A percentile compares a stretch with the other conserved stretches of the same genome.
phyloP scores from a whole-genome alignment of 2,797 vertebrate genomes.

The Cyclura pinguis region DNA sequence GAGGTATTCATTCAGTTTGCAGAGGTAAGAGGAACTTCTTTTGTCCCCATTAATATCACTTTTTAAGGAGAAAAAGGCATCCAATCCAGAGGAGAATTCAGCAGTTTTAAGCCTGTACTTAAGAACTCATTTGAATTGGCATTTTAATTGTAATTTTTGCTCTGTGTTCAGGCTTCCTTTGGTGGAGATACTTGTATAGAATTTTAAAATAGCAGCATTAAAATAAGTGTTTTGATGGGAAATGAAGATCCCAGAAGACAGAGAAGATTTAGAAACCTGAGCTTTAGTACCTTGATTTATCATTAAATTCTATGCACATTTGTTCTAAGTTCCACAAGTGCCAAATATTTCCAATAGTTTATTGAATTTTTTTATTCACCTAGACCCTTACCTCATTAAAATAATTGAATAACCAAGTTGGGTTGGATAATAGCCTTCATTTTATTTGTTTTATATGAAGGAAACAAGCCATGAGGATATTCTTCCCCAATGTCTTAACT shows the following conservation, averaged over 20 bases:
- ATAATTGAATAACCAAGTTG: not conserved
- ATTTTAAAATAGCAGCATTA: not conserved
- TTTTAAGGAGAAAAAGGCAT: not conserved
- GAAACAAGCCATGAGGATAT: conserved; percentile 92
- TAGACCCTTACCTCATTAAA: not conserved
- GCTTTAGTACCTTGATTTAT: not conserved
- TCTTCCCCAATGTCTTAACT: conserved; percentile 89
- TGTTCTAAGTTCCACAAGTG: not conserved
- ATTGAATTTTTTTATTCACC: not conserved
- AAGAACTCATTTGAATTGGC: too few species aligned
- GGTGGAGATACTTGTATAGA: not conserved
- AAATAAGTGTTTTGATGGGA: not conserved
- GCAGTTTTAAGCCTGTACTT: not conserved
- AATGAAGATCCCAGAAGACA: not conserved
- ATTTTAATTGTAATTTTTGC: not conserved
- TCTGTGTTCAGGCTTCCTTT: not conserved
- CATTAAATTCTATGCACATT: not conserved
- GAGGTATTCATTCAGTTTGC: conserved; percentile 94
- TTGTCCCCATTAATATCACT: not conserved
- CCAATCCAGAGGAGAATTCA: not conserved
- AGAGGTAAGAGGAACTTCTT: conserved; percentile 81
- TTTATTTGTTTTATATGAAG: conserved; percentile 74
- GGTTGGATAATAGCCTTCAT: not conserved
- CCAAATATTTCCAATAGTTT: not conserved
- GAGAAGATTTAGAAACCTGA: not conserved